A percentile compares a stretch with the other conserved stretches of the same genome.
Conservation (phyloP, 2,797 vertebrate species). For the Heterohyrax brucei region DNA sequence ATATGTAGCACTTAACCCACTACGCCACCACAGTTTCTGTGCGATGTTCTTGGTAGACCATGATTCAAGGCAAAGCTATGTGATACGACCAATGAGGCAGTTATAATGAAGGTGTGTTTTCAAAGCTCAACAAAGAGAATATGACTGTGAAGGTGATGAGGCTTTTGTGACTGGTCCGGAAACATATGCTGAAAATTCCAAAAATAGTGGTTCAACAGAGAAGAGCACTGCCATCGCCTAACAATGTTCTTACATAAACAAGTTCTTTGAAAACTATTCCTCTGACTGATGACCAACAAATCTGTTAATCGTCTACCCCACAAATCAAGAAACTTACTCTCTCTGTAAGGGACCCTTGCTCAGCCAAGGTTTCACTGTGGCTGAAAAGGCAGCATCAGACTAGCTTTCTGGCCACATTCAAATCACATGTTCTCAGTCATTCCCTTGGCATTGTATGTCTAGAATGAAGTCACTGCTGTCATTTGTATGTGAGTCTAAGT, state of each 20-base stretch:
- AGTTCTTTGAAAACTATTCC: background rate
- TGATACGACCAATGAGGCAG: background rate
- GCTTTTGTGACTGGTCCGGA: background rate
- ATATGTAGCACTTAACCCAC: no score
- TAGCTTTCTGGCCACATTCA: background rate
- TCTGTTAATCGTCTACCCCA: background rate
- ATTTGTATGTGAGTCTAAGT: background rate
- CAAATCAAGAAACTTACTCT: background rate
- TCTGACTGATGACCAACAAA: background rate
- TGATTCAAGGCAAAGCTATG: background rate
- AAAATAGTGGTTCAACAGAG: background rate
- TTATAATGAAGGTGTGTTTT: background rate
- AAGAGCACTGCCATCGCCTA: fast-evolving
- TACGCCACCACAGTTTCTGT: no score
- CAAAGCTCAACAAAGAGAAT: background rate
- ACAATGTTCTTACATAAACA: background rate
- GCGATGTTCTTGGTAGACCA: background rate
- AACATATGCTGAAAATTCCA: background rate
- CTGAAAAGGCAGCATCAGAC: background rate
- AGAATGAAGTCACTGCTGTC: background rate
- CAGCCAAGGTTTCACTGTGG: background rate
- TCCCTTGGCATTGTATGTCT: background rate
- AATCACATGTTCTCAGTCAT: background rate
- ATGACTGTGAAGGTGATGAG: background rate
- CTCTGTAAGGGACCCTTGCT: background rate